phyloP scores from a whole-genome alignment of 2,888 invertebrate genomes.

The Yponomeuta sedellus region DNA sequence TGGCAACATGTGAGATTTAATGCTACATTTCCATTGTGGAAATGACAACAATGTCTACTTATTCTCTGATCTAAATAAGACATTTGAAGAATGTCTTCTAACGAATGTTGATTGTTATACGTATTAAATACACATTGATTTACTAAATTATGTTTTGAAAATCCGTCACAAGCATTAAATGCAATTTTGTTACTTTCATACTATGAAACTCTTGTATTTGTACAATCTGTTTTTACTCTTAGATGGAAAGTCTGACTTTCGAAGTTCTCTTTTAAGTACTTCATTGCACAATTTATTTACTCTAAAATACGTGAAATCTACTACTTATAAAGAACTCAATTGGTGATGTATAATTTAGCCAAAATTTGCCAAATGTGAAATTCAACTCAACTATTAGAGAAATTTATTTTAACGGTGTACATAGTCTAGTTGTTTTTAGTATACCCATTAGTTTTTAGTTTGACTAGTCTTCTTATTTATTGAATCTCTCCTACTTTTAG shows the following conservation, averaged over 20 bases:
- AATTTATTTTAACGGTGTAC: conserved; percentile 36
- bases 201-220: neutral
- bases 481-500: conserved; percentile 20
- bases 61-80: neutral
- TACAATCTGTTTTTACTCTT: neutral
- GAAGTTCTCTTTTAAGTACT: neutral
- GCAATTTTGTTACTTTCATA: conserved; percentile 7
- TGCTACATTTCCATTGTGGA: neutral
- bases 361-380: conserved; percentile 67
- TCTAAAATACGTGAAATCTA: neutral
- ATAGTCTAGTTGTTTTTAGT: conserved; percentile 21
- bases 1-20: neutral
- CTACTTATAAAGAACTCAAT: conserved; percentile 17
- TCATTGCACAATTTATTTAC: neutral
- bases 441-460: conserved; percentile 12
- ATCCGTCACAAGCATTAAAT: conserved; percentile 8
- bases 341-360: conserved; percentile 57
- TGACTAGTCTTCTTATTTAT: conserved; percentile 15
- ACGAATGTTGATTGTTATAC: neutral
- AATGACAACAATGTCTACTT: neutral
- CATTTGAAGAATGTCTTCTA: neutral
- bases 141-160: neutral
- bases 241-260: neutral
- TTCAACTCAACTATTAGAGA: conserved; percentile 45
- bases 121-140: neutral